Base-by-base conservation (phyloP, 2,888 invertebrate genomes). In the Eupithecia pulchellata region DNA sequence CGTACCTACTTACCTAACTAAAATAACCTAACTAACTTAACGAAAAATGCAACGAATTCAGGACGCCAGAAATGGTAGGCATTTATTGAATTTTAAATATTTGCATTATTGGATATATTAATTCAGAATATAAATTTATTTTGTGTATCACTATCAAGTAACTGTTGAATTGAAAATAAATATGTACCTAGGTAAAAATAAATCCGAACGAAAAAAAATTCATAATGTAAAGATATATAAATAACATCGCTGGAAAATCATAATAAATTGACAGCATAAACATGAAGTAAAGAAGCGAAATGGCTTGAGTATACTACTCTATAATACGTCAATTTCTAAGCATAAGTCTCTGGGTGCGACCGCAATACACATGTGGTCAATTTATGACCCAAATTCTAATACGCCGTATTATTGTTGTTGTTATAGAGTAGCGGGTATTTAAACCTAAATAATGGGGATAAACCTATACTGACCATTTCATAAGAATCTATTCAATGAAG, bases 301-400 rank as follows among this genome's bases (percentile, higher is more conserved):
- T 57, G 39, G 32, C 60, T 57, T 65, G n/a, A n/a, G n/a, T n/a
- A n/a, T n/a, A 68, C 55, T 65, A 62, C 27, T 5, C 30, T 60
- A 58, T 60, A 64, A 61, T 55, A 64, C 39, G 39, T 14, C 61
- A 62, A 42, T 64, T 27, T 60, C 27, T 34, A 66, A 66, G 32
- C 32, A 36, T 20, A 13, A 20, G 47, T 29, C 27, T 57, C 57
- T 64, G 47, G 63, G 66, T 64, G 71, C 55, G 60, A 71, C 64
- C 47, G 57, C 32, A 29, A 60, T 39, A 34, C 34, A 60, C 64
- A 52, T 60, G 58, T 67, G 32, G 39, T 30, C 32, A 60, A 60
- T 57, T 62, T 68, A 64, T 57, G 57, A 57, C 29, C 57, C 57
- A 57, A 57, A 29, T 57, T 57, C 29, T 17, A 29, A 17, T 17